Base-by-base conservation (phyloP, 1,140 invertebrate species). In the Hycleus cichorii region DNA sequence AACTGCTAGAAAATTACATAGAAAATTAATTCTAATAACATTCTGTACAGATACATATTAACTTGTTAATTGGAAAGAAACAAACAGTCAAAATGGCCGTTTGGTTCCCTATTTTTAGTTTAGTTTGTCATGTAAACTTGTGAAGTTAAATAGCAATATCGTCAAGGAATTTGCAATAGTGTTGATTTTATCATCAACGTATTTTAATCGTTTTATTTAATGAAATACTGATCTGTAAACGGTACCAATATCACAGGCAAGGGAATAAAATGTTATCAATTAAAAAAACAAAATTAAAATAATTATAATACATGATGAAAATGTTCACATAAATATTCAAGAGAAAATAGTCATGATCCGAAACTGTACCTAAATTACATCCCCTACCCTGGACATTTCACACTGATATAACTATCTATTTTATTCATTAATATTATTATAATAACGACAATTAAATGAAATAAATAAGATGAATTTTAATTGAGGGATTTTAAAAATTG, bases 341-440 rank as follows among this genome's bases (percentile, higher is more conserved):
- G 24, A 55, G 39, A 38, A 8, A 59, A 47, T 45, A 26, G 49
- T 24, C 44, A 51, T 48, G 49, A 49, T 51, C 42, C 49, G 49
- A 44, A 57, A 61, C 49, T 10, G 39, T 12, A 55, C 39, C 57
- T 59, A 59, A 18, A 58, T 51, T 49, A 49, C 49, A 62, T 64
- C 66, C 64, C 66, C 66, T 66, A 65, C 64, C 66, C 55, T 62
- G 66, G 64, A 68, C 62, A 68, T 58, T 64, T 68, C 54, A 64
- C 62, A 64, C 57, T 64, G 60, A 62, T 66, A 68, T 64, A 64
- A 59, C 53, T 57, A 60, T 43, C 48, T 64, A 64, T 59, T 11
- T 56, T 47, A 5, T 50, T 60, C 57, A 9, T 45, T 38, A 57
- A 4, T 43, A 53, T 43, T 49, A 54, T 42, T 48, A 55, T 54